Evolutionary conservation across 2,797 vertebrate genomes (phyloP), one percentile per base, ranked within the genome.

Genomic region (Percopsis omiscomaycus): DNA sequence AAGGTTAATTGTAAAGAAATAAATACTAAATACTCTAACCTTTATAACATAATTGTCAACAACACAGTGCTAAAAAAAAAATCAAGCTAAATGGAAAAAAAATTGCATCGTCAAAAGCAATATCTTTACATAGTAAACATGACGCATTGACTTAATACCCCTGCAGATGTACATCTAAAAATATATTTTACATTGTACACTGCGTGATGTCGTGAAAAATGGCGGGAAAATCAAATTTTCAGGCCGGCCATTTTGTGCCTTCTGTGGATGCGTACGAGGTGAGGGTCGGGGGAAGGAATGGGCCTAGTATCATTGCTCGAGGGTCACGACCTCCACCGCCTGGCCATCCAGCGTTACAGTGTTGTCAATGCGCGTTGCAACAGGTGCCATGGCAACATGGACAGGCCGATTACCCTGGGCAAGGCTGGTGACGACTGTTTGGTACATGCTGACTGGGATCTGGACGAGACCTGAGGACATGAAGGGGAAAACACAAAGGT

Each of bases 381-480:
- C 94, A 0, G 97, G 96, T 0, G 97, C 97, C 97, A 98, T 99
- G 15, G 97, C 96, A 27, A 99, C 96, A 90, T 98, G 97, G 60
- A 99, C 96, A 0, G 97, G 96, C 51, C 97, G 93, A 28, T 95
- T 99, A 55, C 97, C 97, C 62, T 99, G 97, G 11, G 97, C 94
- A 45, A 98, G 92, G 91, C 96, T 98, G 90, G 96, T 98, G 64
- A 99, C 97, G 76, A 98, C 97, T 0, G 97, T 99, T 92, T 98
- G 97, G 91, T 99, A 98, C 97, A 99, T 98, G 90, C 96, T 98
- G 74, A 98, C 96, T 0, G 97, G 97, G 77, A 98, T 99, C 92
- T 98, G 96, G 83, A 98, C 97, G 50, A 99, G 89, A 56, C 96
- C 97, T 98, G 89, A 0, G 48, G 81, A 68, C 72, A 80, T 37